Evolutionary conservation across 2,888 invertebrate species (phyloP).

Genomic region (Chaetogeoica ovagalla): DNA sequence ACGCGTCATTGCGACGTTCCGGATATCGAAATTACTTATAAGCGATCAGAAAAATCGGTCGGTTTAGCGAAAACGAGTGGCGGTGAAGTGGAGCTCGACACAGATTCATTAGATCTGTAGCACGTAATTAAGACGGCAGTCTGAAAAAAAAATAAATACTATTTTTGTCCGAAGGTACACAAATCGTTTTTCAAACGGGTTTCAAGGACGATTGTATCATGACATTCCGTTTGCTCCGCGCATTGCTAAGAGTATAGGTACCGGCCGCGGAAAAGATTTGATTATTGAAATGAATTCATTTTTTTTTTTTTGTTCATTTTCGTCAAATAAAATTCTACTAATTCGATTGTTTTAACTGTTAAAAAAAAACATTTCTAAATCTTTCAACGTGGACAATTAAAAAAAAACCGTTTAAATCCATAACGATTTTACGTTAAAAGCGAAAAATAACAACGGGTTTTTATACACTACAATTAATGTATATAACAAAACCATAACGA

Average conservation of each 20-base stretch:
- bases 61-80: background rate
- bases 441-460: background rate
- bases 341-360: too few relatives aligned
- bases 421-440: background rate
- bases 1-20: too few relatives aligned
- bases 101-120: background rate
- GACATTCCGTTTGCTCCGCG: slow-evolving; percentile 1
- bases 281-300: background rate
- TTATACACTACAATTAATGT: background rate
- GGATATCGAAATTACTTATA: background rate
- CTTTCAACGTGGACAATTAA: too few relatives aligned
- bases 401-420: too few relatives aligned
- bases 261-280: background rate
- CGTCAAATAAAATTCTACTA: too few relatives aligned
- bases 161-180: background rate
- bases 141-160: background rate
- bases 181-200: slow-evolving; percentile 19
- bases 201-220: background rate
- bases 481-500: background rate
- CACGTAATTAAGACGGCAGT: background rate
- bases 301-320: too few relatives aligned
- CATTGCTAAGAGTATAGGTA: background rate
- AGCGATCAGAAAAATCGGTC: background rate
- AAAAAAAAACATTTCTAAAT: too few relatives aligned
- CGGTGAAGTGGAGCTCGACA: background rate